phyloP scores from a whole-genome alignment of 2,888 invertebrate species.

The Pasiphila rectangulata region DNA sequence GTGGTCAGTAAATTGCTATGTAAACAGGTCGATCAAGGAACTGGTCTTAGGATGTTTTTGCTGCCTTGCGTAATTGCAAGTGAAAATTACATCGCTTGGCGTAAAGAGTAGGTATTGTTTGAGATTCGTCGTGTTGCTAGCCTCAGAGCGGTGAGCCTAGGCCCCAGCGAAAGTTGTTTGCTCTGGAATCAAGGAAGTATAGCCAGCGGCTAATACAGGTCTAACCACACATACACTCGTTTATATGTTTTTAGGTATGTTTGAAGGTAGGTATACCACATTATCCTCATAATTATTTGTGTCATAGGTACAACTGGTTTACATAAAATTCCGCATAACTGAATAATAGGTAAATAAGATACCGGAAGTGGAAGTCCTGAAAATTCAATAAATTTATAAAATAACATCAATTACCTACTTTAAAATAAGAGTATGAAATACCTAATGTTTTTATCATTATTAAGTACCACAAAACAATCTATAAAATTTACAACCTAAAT shows the following conservation, averaged over 20 bases:
- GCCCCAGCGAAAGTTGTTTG: constrained; percentile 72
- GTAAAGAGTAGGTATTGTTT: constrained; percentile 25
- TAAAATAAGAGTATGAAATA: too few species aligned
- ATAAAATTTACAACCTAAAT: too few species aligned
- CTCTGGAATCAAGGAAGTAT: constrained; percentile 70
- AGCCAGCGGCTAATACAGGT: constrained; percentile 48
- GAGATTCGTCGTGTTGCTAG: constrained; percentile 33
- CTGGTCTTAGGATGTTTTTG: constrained; percentile 36
- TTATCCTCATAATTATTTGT: too few species aligned
- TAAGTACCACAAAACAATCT: too few species aligned
- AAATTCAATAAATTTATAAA: too few species aligned
- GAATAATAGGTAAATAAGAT: too few species aligned
- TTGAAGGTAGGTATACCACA: too few species aligned
- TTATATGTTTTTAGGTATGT: constrained; percentile 21
- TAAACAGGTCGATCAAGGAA: constrained; percentile 34
- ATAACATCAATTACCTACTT: too few species aligned
- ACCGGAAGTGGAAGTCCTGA: too few species aligned
- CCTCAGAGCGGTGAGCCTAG: constrained; percentile 37
- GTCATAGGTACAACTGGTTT: not conserved
- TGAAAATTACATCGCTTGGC: constrained; percentile 35
- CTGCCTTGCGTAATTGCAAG: constrained; percentile 53
- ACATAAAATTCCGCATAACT: too few species aligned
- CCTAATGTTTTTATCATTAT: too few species aligned
- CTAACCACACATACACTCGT: constrained; percentile 40
- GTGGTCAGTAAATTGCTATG: constrained; percentile 33